Evolutionary conservation across 2,888 invertebrate species (phyloP), one percentile per base, ranked within the genome.

Genomic region (Glyphotaelius pellucidus): DNA sequence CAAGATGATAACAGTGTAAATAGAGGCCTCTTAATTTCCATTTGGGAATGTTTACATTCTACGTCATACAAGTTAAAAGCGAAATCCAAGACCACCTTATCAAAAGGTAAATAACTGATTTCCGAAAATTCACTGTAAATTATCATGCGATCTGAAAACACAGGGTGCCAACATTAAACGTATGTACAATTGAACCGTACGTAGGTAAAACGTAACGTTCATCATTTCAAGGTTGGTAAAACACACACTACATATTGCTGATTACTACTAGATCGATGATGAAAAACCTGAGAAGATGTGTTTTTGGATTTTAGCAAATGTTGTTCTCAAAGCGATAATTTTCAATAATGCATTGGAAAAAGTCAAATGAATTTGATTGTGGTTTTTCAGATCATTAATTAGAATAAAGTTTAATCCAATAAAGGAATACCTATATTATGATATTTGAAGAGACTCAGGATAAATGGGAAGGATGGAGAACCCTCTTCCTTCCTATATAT

Each of bases 61-160:
- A 67, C 67, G 67, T 67, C 67, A 67, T 67, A 9, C 67, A n/a
- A n/a, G n/a, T 67, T 67, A 67, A 67, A 67, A 67, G 9, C n/a
- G 67, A 81, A 32, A 81, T 81, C 14, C 30, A 81, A 31, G 32
- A 81, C 32, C 32, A 81, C 32, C 32, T 81, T 81, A 81, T 81
- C 81, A 81, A 81, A 81, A 81, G 81, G 32, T 32, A 81, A 81
- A 81, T 32, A 81, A 32, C 81, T 81, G 81, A 32, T 32, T 32
- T 80, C 30, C 32, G 81, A 81, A 32, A 81, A 81, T 81, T 81
- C 15, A 32, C 81, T 31, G 81, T 81, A 67, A 67, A n/a, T 67
- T 32, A 32, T 32, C 30, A 19, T 81, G 32, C 15, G 32, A 32
- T 5, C 32, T 81, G 81, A 14, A 32, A 81, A 81, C 81, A 15